Evolutionary conservation across 2,888 invertebrate species (phyloP).

Genomic region (Uloborus plumipes): DNA sequence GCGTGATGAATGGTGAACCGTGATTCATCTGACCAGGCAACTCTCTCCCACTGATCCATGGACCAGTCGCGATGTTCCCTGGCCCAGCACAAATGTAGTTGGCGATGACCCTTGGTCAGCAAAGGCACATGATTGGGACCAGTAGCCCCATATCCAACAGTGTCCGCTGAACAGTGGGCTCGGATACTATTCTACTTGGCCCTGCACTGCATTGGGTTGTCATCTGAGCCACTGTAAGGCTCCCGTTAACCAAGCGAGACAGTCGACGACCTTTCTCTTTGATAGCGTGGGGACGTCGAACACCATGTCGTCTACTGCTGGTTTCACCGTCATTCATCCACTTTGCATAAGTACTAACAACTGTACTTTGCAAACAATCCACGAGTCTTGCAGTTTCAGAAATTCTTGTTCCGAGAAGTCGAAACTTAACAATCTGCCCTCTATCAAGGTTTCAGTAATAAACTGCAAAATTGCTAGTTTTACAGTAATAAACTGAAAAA

Average conservation of each 20-base stretch:
- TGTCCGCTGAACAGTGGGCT: constrained; percentile 10
- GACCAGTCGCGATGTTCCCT: constrained; percentile 12
- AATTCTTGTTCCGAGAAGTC: background rate
- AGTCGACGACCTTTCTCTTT: background rate
- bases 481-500: too few relatives aligned
- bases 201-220: constrained; percentile 13
- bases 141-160: constrained; percentile 9
- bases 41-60: constrained; percentile 13
- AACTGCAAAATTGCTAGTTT: too few relatives aligned
- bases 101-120: constrained; percentile 10
- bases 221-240: constrained; percentile 11
- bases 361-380: background rate
- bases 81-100: background rate
- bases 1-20: background rate
- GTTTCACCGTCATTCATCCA: constrained; percentile 10
- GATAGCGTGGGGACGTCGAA: background rate
- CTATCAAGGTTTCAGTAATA: constrained; percentile 6
- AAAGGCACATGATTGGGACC: constrained; percentile 4
- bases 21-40: constrained; percentile 19
- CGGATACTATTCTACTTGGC: background rate
- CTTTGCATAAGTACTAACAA: constrained; percentile 6
- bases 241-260: background rate
- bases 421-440: background rate
- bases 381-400: too few relatives aligned
- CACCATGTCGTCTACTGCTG: constrained; percentile 2